Conservation (phyloP, 2,113 vertebrate species). For the Hipposideros armiger region DNA sequence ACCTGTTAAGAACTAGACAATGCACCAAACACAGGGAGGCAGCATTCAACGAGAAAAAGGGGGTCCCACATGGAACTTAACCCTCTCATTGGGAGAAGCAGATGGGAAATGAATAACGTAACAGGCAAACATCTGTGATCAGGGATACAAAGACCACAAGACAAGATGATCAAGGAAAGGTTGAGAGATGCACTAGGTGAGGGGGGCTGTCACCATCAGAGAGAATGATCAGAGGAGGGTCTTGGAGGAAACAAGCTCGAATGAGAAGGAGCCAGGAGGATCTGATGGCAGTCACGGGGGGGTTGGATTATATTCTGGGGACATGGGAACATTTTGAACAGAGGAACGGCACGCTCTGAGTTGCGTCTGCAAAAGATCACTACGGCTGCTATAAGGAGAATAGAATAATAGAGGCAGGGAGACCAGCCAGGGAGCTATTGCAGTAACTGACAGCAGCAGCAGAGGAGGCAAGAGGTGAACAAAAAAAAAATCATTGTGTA, state of each 20-base stretch:
- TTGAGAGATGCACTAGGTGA: rapidly evolving
- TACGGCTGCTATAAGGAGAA: background rate
- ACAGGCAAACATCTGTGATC: background rate
- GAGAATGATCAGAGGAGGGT: too few relatives aligned
- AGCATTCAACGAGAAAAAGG: background rate
- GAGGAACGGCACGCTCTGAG: background rate
- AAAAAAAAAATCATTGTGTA: too few relatives aligned
- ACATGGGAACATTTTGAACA: background rate
- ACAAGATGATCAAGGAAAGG: background rate
- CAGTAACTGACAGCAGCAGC: rapidly evolving
- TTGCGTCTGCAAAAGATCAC: background rate
- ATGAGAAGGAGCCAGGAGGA: background rate
- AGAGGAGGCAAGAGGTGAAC: background rate
- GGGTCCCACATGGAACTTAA: background rate
- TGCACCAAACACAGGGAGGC: rapidly evolving
- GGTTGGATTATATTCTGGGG: background rate
- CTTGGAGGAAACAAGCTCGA: rapidly evolving
- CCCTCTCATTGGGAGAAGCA: background rate
- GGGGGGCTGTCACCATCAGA: rapidly evolving
- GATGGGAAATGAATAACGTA: background rate
- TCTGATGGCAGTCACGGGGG: background rate
- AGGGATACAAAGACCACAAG: background rate
- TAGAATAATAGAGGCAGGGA: rapidly evolving
- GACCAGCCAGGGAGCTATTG: rapidly evolving
- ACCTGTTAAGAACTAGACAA: background rate